Evolutionary conservation across 2,797 vertebrate genomes (phyloP).

Genomic region (Anguilla marmorata): DNA sequence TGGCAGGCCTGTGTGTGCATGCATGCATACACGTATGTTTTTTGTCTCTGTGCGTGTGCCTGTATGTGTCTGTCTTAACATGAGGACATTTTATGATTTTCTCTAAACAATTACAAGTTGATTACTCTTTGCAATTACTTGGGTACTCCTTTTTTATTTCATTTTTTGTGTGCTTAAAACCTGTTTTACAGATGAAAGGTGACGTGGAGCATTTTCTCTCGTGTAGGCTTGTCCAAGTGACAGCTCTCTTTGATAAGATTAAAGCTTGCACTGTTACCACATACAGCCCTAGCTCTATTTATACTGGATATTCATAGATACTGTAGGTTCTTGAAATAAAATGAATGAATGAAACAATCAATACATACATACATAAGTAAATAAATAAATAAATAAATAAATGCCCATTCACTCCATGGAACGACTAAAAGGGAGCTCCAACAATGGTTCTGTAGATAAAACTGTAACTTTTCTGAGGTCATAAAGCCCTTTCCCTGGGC

Average conservation of each 20-base stretch:
- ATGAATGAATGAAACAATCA: neutral
- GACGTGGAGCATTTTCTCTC: neutral
- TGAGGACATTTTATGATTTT: neutral
- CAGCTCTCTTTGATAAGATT: neutral
- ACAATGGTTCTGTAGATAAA: conserved; percentile 19
- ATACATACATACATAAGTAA: neutral
- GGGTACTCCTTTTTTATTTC: neutral
- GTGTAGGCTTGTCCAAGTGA: neutral
- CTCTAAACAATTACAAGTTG: neutral
- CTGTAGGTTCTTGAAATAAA: neutral
- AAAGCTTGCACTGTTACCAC: neutral
- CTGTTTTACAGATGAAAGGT: neutral
- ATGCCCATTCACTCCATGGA: neutral
- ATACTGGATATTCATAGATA: neutral
- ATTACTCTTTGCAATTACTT: neutral
- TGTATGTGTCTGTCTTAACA: neutral
- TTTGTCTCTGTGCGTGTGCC: neutral
- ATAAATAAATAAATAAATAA: neutral
- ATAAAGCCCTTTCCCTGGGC: conserved; percentile 26
- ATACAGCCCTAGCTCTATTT: neutral
- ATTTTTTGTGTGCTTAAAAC: neutral
- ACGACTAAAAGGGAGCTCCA: neutral
- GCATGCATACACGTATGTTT: neutral
- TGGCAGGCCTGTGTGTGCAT: neutral
- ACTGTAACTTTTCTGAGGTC: conserved; percentile 21